Base-by-base conservation (phyloP, 92 coral and sea anemone species). In the Zoanthus solanderi region DNA sequence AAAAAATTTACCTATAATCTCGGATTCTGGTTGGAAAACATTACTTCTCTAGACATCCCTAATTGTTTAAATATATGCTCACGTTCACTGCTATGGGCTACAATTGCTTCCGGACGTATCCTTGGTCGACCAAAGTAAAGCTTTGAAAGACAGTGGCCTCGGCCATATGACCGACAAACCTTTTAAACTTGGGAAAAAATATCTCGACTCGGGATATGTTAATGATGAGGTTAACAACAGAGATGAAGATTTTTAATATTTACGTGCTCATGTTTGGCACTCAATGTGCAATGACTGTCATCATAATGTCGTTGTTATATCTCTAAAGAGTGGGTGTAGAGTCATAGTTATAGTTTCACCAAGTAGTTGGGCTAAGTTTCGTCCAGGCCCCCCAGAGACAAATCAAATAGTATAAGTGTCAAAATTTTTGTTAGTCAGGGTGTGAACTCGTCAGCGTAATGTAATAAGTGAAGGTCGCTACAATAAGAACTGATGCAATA, bases 281-380 rank as follows among this genome's bases (percentile, higher is more conserved):
- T 90, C 87, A 0, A 85, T 86, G 93, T 71, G 82, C 50, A 86
- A 44, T 37, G 90, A 78, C 42, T 65, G 23, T 11, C 90, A 83
- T 10, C 87, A 85, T 44, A 90, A 90, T 90, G 92, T 73, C 50
- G 29, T 81, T 13, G 53, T 87, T 72, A 61, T 90, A 50, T 87
- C 93, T 5, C 32, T n/a, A 15, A n/a, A 17, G 4, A 90, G 93
- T 53, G 93, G 90, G n/a, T 23, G 23, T 23, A 23, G 23, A 23
- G 23, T 23, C 23, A 23, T 23, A 23, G 23, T 23, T 23, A 23
- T 23, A 23, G 23, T 23, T 23, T 23, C 23, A 23, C 23, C 23
- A 23, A 23, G 23, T 23, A 23, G 23, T 23, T 23, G 23, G 23
- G 23, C 23, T 23, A 23, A 23, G 23, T 23, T 23, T 23, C 23